These are phyloP conservation scores for Diachrysia chrysitis DNA, from an alignment of 2,888 invertebrate species.

Conservation along the genomic window DNA sequence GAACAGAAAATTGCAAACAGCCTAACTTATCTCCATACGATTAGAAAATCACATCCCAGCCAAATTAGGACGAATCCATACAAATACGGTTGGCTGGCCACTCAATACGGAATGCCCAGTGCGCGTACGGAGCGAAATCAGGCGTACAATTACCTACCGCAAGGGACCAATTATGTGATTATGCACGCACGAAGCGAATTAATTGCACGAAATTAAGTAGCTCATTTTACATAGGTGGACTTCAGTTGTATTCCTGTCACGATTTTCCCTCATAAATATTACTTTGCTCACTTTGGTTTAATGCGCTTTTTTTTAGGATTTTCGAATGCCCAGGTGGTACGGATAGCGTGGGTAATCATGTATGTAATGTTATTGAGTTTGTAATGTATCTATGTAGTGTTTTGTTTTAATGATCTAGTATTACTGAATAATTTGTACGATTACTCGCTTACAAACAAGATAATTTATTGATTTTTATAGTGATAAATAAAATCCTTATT, in stretches of 20 bases:
- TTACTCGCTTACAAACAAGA: background rate
- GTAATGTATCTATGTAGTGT: background rate
- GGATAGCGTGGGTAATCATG: background rate
- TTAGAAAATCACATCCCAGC: conserved; percentile 8
- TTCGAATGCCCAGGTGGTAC: background rate
- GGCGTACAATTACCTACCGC: conserved; percentile 52
- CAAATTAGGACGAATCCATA: conserved; percentile 27
- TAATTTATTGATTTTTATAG: background rate
- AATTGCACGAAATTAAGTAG: conserved; percentile 46
- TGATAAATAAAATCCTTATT: no score
- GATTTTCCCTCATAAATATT: conserved; percentile 47
- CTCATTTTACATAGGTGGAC: conserved; percentile 36
- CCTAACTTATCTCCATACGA: background rate
- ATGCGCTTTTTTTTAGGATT: conserved; percentile 25
- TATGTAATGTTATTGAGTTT: background rate
- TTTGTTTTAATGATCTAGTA: background rate
- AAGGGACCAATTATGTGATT: conserved; percentile 55
- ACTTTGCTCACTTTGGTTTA: conserved; percentile 8
- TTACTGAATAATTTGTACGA: background rate
- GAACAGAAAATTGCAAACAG: background rate
- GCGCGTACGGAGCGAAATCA: conserved; percentile 47
- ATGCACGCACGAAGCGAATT: conserved; percentile 51
- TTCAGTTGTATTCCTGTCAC: conserved; percentile 24
- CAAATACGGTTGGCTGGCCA: conserved; percentile 19
- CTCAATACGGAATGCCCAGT: conserved; percentile 27